Evolutionary conservation across 1,140 invertebrate species (phyloP).

Genomic region (Drosophila auraria): DNA sequence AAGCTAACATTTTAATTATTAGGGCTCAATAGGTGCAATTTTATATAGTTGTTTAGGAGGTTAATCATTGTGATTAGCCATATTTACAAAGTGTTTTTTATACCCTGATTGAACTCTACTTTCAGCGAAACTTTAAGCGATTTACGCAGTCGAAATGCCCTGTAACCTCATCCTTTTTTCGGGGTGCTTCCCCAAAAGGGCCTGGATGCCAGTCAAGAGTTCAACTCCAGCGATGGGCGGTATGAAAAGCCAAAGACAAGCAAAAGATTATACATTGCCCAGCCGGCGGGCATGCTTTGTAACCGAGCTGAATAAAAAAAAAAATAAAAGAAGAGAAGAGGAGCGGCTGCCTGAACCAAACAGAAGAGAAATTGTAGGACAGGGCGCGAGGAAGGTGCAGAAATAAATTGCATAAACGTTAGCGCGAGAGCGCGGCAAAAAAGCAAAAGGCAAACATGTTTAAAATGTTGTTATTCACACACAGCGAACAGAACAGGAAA

Average conservation of each 20-base stretch:
- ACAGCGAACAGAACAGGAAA: constrained; percentile 29
- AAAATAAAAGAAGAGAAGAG: constrained; percentile 15
- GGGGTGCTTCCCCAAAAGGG: constrained; percentile 9
- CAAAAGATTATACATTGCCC: constrained; percentile 78
- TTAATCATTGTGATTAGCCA: not conserved
- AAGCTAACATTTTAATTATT: too few species aligned
- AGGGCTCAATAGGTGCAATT: too few species aligned
- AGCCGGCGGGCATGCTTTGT: constrained; percentile 76
- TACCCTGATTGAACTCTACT: not conserved
- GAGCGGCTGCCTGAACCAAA: constrained; percentile 4
- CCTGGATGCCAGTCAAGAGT: constrained; percentile 36
- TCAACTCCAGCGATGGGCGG: constrained; percentile 46
- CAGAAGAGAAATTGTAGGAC: constrained; percentile 9
- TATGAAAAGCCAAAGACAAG: constrained; percentile 75
- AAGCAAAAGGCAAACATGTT: constrained; percentile 79
- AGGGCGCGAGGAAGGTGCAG: constrained; percentile 49
- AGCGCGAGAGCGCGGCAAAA: constrained; percentile 36
- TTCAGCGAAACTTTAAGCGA: not conserved
- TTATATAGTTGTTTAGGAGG: too few species aligned
- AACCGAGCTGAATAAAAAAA: constrained; percentile 46
- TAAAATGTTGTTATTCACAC: constrained; percentile 82
- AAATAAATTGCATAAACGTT: constrained; percentile 81
- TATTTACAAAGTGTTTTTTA: too few species aligned
- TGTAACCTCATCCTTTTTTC: not conserved
- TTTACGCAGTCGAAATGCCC: not conserved